These are phyloP conservation scores for Arrhamphus sclerolepis DNA, from an alignment of 2,797 vertebrate species.

Conservation along the genomic window DNA sequence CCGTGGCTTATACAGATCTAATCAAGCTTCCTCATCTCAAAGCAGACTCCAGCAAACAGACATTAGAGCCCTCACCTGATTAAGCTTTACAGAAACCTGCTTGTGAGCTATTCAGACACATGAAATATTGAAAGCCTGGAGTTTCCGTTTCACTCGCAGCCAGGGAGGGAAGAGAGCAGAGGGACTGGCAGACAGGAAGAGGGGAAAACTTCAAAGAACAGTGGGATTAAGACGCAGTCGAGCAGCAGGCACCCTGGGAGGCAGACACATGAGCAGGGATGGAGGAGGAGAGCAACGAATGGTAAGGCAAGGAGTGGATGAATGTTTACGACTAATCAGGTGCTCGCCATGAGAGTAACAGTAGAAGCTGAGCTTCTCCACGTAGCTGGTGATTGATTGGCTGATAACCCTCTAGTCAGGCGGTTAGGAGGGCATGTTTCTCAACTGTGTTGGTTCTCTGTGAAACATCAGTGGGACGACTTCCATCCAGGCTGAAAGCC, in stretches of 20 bases:
- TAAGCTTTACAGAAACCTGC: conserved; percentile 79
- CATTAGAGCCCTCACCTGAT: conserved; percentile 68
- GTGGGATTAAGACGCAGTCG: conserved; percentile 44
- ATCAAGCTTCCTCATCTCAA: conserved; percentile 32
- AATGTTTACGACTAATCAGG: conserved; percentile 40
- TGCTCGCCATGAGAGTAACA: conserved; percentile 45
- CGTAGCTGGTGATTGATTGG: conserved; percentile 51
- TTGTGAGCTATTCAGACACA: conserved; percentile 84
- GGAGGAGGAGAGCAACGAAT: conserved; percentile 70
- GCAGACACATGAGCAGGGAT: conserved; percentile 52
- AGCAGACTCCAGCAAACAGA: conserved; percentile 47
- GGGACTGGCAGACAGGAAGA: conserved; percentile 20
- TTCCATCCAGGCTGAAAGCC: conserved; percentile 33
- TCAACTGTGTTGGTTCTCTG: conserved; percentile 33
- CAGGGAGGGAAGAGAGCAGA: conserved; percentile 27
- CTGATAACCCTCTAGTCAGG: conserved; percentile 58
- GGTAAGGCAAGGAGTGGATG: conserved; percentile 55
- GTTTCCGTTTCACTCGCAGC: conserved; percentile 78
- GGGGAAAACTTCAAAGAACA: conserved; percentile 30
- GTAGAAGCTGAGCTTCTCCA: conserved; percentile 34
- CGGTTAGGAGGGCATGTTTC: conserved; percentile 52
- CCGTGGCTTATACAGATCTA: conserved; percentile 1
- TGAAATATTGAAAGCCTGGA: conserved; percentile 82
- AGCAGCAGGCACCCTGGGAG: conserved; percentile 53
- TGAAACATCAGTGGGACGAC: conserved; percentile 52